Evolutionary conservation across 2,113 vertebrate species (phyloP).

Genomic region (Lagopus muta): DNA sequence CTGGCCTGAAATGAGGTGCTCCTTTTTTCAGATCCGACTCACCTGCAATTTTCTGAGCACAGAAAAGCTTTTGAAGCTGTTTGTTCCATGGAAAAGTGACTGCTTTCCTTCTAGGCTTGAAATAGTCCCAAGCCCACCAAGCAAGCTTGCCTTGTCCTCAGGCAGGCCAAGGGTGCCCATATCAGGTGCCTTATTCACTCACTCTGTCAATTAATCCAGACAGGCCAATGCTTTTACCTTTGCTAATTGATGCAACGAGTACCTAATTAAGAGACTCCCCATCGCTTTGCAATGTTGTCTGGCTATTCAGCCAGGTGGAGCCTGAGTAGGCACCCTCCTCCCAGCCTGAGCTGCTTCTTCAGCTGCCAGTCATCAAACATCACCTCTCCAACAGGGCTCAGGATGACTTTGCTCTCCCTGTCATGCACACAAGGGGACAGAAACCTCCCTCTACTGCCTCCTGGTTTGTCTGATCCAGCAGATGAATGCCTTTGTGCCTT

Average conservation of each 20-base stretch:
- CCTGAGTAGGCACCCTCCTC: background rate
- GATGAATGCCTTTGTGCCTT: background rate
- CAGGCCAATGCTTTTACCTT: background rate
- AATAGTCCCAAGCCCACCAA: background rate
- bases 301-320: background rate
- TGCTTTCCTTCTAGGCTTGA: background rate
- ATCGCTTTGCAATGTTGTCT: background rate
- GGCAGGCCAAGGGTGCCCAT: background rate
- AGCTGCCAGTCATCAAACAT: background rate
- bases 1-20: background rate
- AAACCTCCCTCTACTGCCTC: fast-evolving
- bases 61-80: background rate
- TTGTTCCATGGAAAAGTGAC: fast-evolving
- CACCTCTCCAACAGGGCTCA: background rate
- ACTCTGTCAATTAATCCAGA: constrained; percentile 43
- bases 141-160: background rate
- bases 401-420: background rate
- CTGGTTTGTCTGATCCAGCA: fast-evolving
- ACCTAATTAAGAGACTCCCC: constrained; percentile 39
- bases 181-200: background rate
- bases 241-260: constrained; percentile 31
- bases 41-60: background rate
- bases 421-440: background rate
- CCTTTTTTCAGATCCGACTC: background rate
- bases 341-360: background rate